Base-by-base conservation (phyloP, 1,140 invertebrate genomes). In the Rhagoletis zephyria region DNA sequence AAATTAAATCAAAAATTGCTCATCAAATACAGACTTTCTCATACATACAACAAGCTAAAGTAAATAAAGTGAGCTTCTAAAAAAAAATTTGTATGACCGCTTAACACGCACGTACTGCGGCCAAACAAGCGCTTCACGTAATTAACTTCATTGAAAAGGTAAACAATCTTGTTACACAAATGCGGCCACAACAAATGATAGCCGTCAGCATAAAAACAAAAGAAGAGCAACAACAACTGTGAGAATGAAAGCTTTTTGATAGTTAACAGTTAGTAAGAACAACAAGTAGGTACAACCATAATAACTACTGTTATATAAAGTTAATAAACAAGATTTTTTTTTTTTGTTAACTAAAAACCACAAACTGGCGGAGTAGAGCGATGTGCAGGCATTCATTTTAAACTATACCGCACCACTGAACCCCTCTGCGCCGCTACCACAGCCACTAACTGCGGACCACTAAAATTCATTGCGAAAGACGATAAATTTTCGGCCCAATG, bases 91-190 rank as follows among this genome's bases (percentile, higher is more conserved):
- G 40, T 42, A 67, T n/a, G 67, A 48, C 1, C 67, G 45, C 67
- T 45, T 74, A 40, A 56, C 48, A 81, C 74, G n/a, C 74, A 81
- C 70, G 64, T 67, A 67, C 48, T 7, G 6, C 48, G 19, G 48
- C 7, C 56, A 81, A 51, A 59, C 74, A 51, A 81, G 74, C 48
- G 48, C n/a, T 56, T 19, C 74, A 10, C 74, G 30, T 81, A 81
- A 81, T 81, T 81, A 56, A 51, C 48, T 81, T 81, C 19, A 81
- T 81, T 51, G 74, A 81, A 59, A 81, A 56, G 74, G 45, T 81
- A 56, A 81, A 30, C 45, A 81, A 81, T 81, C 45, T 81, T 81
- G 74, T 81, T 81, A 81, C 56, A 81, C 56, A 81, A 81, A 56
- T n/a, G 16, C 19, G n/a, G 74, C 74, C 74, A 81, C 14, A 51